phyloP scores from a whole-genome alignment of 2,113 vertebrate species.

The Phaetusa simplex region DNA sequence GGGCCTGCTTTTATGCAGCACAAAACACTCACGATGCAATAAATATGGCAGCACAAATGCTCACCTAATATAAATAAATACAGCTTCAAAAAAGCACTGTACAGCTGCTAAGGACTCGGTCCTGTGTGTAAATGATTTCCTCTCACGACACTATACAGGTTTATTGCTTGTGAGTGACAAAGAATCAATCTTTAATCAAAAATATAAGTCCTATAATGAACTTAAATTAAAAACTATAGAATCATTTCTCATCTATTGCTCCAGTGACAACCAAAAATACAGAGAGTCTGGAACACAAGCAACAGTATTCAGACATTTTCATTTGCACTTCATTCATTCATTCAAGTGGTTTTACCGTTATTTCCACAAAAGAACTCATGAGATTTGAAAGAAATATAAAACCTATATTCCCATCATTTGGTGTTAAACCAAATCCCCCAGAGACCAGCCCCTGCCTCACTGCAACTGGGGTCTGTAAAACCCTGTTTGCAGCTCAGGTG shows the following conservation, averaged over 20 bases:
- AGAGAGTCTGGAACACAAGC: not conserved
- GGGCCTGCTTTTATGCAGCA: not conserved
- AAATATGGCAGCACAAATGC: not conserved
- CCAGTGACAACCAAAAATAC: not conserved
- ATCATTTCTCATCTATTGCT: not conserved
- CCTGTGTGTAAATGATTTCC: not conserved
- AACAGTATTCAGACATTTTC: not conserved
- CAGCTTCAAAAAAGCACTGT: not conserved
- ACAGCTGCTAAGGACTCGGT: not conserved
- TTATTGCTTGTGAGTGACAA: not conserved
- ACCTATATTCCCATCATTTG: not conserved
- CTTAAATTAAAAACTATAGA: not conserved
- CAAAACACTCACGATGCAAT: not conserved
- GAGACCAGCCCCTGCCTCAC: accelerated
- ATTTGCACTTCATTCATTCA: not conserved
- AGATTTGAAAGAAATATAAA: not conserved
- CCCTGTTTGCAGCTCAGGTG: not conserved
- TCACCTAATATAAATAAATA: not conserved
- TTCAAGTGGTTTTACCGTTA: not conserved
- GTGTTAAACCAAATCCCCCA: not conserved
- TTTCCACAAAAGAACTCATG: not conserved
- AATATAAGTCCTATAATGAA: not conserved
- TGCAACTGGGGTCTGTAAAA: not conserved
- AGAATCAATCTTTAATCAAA: constrained; percentile 36
- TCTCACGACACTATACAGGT: not conserved